Evolutionary conservation across 2,113 vertebrate species (phyloP).

Genomic region (Leptobrachium ailaonicum): DNA sequence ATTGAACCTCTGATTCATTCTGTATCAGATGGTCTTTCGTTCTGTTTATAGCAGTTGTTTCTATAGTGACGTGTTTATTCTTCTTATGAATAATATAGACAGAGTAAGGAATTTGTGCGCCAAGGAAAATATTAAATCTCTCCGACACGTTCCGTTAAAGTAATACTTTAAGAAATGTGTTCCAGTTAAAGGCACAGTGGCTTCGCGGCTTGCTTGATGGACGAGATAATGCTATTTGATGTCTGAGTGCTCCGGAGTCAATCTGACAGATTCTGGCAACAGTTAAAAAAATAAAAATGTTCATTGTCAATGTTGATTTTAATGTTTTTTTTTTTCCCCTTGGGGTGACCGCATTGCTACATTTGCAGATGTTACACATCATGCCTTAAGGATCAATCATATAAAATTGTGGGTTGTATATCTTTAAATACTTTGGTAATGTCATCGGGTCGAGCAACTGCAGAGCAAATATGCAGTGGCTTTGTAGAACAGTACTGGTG

Average conservation of each 20-base stretch:
- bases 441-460: no score
- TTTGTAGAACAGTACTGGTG: no score
- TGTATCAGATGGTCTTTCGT: slow-evolving; percentile 33
- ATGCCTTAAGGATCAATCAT: neutral
- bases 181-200: neutral
- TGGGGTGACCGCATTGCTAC: neutral
- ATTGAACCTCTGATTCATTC: slow-evolving; percentile 36
- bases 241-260: neutral
- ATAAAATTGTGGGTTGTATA: no score
- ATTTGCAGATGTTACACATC: neutral
- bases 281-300: neutral
- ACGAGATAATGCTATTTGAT: neutral
- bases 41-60: slow-evolving; percentile 36
- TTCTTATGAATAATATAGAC: slow-evolving; percentile 11
- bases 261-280: neutral
- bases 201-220: neutral
- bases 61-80: slow-evolving; percentile 35
- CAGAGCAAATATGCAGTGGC: no score
- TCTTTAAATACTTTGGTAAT: no score
- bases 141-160: slow-evolving; percentile 12
- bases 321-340: neutral
- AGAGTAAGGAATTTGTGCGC: neutral
- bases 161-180: neutral
- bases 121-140: slow-evolving; percentile 18
- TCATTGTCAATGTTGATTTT: neutral